These are phyloP conservation scores for Anagrus nilaparvatae DNA, from an alignment of 1,140 invertebrate species.

Conservation along the genomic window DNA sequence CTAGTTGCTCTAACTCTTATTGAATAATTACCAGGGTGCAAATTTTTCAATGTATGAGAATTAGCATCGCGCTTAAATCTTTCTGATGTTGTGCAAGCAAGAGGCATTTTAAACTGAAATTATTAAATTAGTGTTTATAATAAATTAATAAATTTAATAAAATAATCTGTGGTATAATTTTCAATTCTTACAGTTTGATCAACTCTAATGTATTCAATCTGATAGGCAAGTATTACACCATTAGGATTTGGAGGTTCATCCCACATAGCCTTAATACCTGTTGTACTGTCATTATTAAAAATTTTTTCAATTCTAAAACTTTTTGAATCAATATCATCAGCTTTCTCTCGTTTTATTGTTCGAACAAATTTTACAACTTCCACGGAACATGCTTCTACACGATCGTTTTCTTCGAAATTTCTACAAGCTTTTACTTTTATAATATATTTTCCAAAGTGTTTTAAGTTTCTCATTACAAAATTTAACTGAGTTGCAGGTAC, in stretches of 20 bases:
- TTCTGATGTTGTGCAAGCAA: constrained; percentile 47
- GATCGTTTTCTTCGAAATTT: constrained; percentile 38
- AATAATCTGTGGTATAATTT: constrained; percentile 9
- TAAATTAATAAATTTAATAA: constrained; percentile 2
- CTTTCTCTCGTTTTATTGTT: constrained; percentile 37
- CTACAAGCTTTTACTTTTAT: constrained; percentile 65
- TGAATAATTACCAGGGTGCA: constrained; percentile 79
- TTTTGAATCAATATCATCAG: constrained; percentile 46
- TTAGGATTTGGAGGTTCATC: constrained; percentile 72
- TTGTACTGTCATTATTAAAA: constrained; percentile 31
- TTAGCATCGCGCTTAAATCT: constrained; percentile 33
- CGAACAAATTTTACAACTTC: constrained; percentile 40
- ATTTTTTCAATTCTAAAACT: constrained; percentile 35
- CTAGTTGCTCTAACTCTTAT: constrained; percentile 67
- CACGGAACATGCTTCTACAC: constrained; percentile 32
- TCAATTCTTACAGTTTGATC: constrained; percentile 48
- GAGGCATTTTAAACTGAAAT: constrained; percentile 10
- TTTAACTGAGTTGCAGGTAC: constrained; percentile 28
- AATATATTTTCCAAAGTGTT: constrained; percentile 63
- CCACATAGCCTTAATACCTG: constrained; percentile 59
- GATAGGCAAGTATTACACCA: constrained; percentile 73
- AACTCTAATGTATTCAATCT: constrained; percentile 59
- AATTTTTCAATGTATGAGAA: constrained; percentile 39
- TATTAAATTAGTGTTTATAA: neutral
- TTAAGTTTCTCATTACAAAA: constrained; percentile 50